Evolutionary conservation across 2,888 invertebrate species (phyloP), one percentile per base, ranked within the genome.

Genomic region (Protonemura montana): DNA sequence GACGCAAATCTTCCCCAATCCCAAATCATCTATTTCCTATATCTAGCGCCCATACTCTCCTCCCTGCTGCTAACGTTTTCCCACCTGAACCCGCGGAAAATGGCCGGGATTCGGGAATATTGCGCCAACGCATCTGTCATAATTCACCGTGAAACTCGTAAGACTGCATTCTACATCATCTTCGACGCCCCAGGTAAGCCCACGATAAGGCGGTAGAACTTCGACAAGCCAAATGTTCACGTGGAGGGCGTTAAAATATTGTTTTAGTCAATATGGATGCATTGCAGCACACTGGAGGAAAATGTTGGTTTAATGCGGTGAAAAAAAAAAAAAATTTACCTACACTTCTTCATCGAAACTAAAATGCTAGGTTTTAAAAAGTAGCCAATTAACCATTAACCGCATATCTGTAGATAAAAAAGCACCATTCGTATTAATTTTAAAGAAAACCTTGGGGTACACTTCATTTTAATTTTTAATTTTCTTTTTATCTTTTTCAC

Each of bases 261-360:
- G 21, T 80, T 86, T 85, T 88, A 88, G 88, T 87, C 89, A 88
- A 35, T 35, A 10, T 35, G 35, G 35, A 35, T 35, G 35, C 35
- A 3, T 6, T 35, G 35, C 35, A 35, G 35, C 35, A 35, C 35
- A 35, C 35, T 35, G 35, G 35, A 6, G 35, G 35, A 35, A 35
- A 3, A 35, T 35, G 35, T 35, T 35, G 35, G 35, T 35, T 35
- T 35, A 35, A 3, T 35, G 10, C 10, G 35, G 10, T 10, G 35
- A 35, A 35, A 35, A 35, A 35, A 3, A 6, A 35, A 3, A 35
- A 3, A 35, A 35, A 6, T 35, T 35, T 35, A 35, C 5, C 35
- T 35, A 35, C 35, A n/a, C n/a, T n/a, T n/a, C n/a, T n/a, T n/a
- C n/a, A n/a, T n/a, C n/a, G n/a, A n/a, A n/a, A n/a, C n/a, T n/a